These are phyloP conservation scores for Ditylenchus weischeri DNA, from an alignment of 2,888 invertebrate species.

Conservation along the genomic window DNA sequence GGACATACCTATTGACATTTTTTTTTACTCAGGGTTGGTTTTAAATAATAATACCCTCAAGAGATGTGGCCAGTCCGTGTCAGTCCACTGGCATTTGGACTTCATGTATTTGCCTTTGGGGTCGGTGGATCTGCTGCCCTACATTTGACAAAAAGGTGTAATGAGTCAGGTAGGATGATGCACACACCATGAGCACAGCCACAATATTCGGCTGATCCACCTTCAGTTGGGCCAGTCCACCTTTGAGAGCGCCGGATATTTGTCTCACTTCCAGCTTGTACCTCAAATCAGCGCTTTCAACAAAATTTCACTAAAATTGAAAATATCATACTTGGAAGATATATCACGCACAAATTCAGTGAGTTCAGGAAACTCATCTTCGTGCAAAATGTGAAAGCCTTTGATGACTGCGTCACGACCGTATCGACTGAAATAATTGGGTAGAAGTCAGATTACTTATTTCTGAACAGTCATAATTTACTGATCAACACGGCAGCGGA, in stretches of 20 bases:
- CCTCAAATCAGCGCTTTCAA: conserved; percentile 54
- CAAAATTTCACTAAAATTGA: not conserved
- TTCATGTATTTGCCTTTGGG: conserved; percentile 39
- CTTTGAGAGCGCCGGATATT: conserved; percentile 72
- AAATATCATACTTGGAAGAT: conserved; percentile 33
- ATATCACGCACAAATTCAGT: conserved; percentile 75
- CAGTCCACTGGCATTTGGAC: conserved; percentile 66
- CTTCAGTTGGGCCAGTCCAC: conserved; percentile 69
- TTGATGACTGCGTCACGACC: conserved; percentile 56
- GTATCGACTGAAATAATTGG: conserved; percentile 40
- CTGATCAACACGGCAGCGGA: conserved; percentile 48
- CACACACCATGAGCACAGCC: conserved; percentile 74
- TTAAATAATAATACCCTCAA: conserved; percentile 62
- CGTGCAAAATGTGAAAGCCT: conserved; percentile 77
- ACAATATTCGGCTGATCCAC: conserved; percentile 67
- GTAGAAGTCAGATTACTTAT: no score
- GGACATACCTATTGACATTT: conserved; percentile 68
- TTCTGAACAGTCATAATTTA: conserved; percentile 17
- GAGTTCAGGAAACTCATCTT: conserved; percentile 77
- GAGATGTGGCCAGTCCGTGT: conserved; percentile 82
- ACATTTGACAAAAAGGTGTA: not conserved
- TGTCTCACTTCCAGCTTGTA: conserved; percentile 74
- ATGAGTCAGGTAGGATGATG: not conserved
- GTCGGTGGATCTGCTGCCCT: conserved; percentile 81
- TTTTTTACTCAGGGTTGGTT: not conserved